Evolutionary conservation across 1,140 invertebrate species (phyloP).

Genomic region (Diorhabda elongata): DNA sequence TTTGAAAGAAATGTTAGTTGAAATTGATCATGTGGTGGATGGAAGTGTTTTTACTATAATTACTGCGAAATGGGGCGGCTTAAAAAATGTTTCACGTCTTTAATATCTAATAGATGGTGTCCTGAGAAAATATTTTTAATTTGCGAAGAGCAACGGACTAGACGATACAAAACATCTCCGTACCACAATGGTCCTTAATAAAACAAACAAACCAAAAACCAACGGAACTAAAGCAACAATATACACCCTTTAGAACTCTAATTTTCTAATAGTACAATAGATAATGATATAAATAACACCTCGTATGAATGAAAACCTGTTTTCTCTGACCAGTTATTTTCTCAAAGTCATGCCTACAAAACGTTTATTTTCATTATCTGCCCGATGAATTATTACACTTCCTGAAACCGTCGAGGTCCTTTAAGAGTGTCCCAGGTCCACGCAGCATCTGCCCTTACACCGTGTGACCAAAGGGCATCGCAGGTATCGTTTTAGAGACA

Average conservation of each 20-base stretch:
- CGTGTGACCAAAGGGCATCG: constrained; percentile 27
- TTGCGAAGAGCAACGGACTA: neutral
- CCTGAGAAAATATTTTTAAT: neutral
- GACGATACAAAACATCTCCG: neutral
- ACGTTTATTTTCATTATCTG: constrained; percentile 26
- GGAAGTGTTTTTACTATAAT: neutral
- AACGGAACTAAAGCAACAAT: constrained; percentile 30
- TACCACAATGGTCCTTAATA: constrained; percentile 11
- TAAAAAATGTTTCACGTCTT: neutral
- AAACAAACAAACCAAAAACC: constrained; percentile 28
- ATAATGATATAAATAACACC: constrained; percentile 29
- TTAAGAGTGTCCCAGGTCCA: constrained; percentile 24
- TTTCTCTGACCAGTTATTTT: constrained; percentile 20
- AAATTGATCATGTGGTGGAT: neutral
- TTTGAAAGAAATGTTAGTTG: neutral
- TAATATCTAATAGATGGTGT: too few relatives aligned
- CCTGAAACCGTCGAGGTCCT: constrained; percentile 10
- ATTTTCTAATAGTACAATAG: constrained; percentile 24
- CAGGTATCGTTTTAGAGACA: constrained; percentile 13
- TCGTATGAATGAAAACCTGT: constrained; percentile 27
- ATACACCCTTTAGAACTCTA: constrained; percentile 18
- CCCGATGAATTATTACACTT: constrained; percentile 24
- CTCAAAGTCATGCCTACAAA: constrained; percentile 30
- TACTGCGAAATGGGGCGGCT: neutral
- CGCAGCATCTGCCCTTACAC: constrained; percentile 29